Evolutionary conservation across 1,140 invertebrate genomes (phyloP).

Genomic region (Pinna nobilis): DNA sequence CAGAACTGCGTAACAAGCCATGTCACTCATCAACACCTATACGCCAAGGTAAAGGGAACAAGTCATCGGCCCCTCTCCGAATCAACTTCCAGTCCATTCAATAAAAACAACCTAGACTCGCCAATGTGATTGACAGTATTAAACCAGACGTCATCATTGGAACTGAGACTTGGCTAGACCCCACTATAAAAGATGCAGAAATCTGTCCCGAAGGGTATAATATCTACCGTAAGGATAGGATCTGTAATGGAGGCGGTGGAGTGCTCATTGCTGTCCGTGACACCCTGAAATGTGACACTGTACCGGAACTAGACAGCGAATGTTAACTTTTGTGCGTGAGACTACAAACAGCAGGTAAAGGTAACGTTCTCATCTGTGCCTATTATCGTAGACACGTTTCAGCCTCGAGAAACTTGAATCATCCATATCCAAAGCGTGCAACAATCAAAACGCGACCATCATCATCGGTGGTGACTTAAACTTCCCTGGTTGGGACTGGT

Average conservation of each 20-base stretch:
- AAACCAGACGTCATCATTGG: slow-evolving; percentile 35
- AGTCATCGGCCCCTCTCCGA: background rate
- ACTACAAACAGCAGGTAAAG: slow-evolving; percentile 25
- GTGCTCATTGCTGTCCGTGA: slow-evolving; percentile 33
- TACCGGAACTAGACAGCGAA: slow-evolving; percentile 34
- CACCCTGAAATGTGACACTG: slow-evolving; percentile 7
- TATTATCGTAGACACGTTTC: slow-evolving; percentile 20
- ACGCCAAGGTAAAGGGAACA: background rate
- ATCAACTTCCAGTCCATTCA: background rate
- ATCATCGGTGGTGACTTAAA: slow-evolving; percentile 18
- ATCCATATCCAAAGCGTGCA: background rate
- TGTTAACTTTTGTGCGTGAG: slow-evolving; percentile 43
- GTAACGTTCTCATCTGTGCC: slow-evolving; percentile 17
- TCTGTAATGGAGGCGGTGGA: slow-evolving; percentile 15
- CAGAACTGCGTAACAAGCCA: background rate
- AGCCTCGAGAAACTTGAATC: background rate
- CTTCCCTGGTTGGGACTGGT: slow-evolving; percentile 30
- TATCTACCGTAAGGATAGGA: slow-evolving; percentile 30
- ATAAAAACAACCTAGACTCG: slow-evolving; percentile 15
- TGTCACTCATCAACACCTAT: background rate
- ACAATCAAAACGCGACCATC: background rate
- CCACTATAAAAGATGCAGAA: slow-evolving; percentile 29
- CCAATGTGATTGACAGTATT: slow-evolving; percentile 22
- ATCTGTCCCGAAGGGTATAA: slow-evolving; percentile 36
- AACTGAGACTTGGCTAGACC: slow-evolving; percentile 28